Conservation (phyloP, 2,888 invertebrate species). For the Conchocele bisecta region DNA sequence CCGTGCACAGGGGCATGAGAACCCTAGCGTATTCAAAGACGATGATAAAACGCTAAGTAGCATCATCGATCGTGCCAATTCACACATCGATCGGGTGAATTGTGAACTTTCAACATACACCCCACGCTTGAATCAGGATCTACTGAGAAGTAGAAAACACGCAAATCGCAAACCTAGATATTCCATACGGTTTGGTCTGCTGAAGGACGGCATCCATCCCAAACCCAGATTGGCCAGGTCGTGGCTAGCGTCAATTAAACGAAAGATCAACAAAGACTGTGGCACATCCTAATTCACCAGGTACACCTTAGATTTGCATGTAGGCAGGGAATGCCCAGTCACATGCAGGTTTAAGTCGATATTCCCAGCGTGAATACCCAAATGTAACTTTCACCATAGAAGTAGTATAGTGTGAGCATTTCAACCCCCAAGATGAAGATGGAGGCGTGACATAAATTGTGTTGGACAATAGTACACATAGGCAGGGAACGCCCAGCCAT, state of each 20-base stretch:
- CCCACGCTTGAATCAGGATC: background rate
- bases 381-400: too few relatives aligned
- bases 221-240: background rate
- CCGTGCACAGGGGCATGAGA: background rate
- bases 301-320: background rate
- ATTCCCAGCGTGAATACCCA: too few relatives aligned
- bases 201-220: background rate
- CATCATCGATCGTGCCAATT: background rate
- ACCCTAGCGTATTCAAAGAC: background rate
- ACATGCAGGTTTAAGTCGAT: background rate
- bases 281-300: background rate
- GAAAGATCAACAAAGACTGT: constrained; percentile 6
- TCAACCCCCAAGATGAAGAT: too few relatives aligned
- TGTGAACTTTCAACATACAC: background rate
- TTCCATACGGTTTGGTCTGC: background rate
- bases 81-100: background rate
- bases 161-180: background rate
- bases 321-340: constrained; percentile 5
- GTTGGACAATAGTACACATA: too few relatives aligned
- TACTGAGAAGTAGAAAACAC: background rate
- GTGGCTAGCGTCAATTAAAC: background rate
- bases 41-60: background rate
- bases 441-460: too few relatives aligned
- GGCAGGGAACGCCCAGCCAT: too few relatives aligned
- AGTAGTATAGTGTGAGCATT: too few relatives aligned